Evolutionary conservation across 2,113 vertebrate species (phyloP), one percentile per base, ranked within the genome.

Genomic region (Oreochromis spilurus): DNA sequence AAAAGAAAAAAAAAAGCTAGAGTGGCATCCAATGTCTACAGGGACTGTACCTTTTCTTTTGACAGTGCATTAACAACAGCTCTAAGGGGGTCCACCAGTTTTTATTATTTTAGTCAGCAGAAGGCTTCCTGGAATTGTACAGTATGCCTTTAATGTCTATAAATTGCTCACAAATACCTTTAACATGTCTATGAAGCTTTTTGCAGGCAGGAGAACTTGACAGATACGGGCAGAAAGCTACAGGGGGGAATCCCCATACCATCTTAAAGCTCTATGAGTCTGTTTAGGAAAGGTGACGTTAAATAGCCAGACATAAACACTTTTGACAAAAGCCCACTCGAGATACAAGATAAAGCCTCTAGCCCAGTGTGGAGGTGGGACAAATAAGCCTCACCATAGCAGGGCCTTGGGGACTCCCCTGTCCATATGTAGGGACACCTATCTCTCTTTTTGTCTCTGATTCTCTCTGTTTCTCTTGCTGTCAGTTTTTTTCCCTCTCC

Each of bases 31-130:
- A 58, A 65, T 45, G n/a, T 45, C 24, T 85, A 77, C 7, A 6
- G 93, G 93, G 93, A 91, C 87, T 89, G 85, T 3, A 91, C 91
- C 91, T 54, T 84, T 60, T 83, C 81, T 31, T 93, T 36, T 89
- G 6, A 84, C 40, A 8, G 13, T 34, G 55, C 12, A 87, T 29
- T 62, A 88, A 82, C 52, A 88, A 80, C 80, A 85, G 38, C 82
- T 84, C 80, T 19, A 10, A 82, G 93, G 91, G 90, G 89, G 89
- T 82, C 84, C 84, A 92, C 84, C 90, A 84, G 50, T 55, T 21
- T 80, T 78, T 43, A 79, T 87, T 77, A 13, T 92, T 87, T 94
- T 89, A 93, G 88, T 95, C 94, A 94, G 84, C 92, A 91, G 31
- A 81, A 88, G 62, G 9, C 5, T 93, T 92, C 90, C 92, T 88